phyloP scores from a whole-genome alignment of 2,888 invertebrate species.

The Catonia carolina region DNA sequence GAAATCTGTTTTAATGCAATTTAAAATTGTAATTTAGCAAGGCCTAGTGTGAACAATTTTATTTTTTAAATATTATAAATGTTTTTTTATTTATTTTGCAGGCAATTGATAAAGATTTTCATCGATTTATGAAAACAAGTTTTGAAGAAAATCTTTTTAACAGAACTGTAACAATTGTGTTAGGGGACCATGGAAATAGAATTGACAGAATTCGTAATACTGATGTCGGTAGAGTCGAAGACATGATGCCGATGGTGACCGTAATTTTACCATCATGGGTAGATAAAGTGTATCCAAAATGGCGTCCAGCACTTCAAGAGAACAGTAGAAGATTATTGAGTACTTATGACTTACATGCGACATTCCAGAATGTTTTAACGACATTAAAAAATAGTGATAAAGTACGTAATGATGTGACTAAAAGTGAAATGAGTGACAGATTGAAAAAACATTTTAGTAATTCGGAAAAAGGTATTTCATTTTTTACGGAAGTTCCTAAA shows the following conservation, averaged over 20 bases:
- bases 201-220: constrained; percentile 36
- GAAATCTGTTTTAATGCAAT: no score
- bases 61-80: background rate
- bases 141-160: constrained; percentile 33
- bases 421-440: constrained; percentile 12
- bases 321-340: constrained; percentile 32
- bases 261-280: constrained; percentile 34
- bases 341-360: constrained; percentile 32
- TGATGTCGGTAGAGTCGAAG: constrained; percentile 36
- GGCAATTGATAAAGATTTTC: constrained; percentile 36
- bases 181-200: constrained; percentile 38
- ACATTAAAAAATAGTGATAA: constrained; percentile 23
- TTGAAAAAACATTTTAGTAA: constrained; percentile 24
- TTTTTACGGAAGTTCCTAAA: constrained; percentile 28
- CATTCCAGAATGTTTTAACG: constrained; percentile 31
- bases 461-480: constrained; percentile 23
- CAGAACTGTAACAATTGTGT: constrained; percentile 35
- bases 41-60: no score
- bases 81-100: constrained; percentile 25
- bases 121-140: constrained; percentile 32
- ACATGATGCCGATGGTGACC: constrained; percentile 37
- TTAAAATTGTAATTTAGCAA: no score
- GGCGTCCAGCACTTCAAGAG: constrained; percentile 24
- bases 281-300: constrained; percentile 27
- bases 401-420: constrained; percentile 6